Base-by-base conservation (phyloP, 2,888 invertebrate genomes). In the Oscheius sp. region DNA sequence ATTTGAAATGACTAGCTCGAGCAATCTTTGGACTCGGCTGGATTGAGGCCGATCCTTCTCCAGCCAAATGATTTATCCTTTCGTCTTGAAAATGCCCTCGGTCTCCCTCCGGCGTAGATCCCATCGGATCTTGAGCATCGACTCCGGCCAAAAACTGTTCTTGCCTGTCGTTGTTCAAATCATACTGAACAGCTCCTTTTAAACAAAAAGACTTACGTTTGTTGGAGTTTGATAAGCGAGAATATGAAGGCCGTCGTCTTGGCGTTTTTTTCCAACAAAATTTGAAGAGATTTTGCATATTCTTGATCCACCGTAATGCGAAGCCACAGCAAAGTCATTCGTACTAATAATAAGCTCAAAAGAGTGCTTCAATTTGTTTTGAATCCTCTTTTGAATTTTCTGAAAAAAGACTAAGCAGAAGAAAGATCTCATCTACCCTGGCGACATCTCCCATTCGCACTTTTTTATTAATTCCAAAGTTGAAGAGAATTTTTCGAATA, bases 41-140 rank as follows among this genome's bases (percentile, higher is more conserved):
- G 25, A 72, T 52, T 4, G 74, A 65, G 2, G 74, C 48, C 33
- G 48, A 23, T 3, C 69, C 71, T 50, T 76, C 75, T 37, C 76
- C 76, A 29, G 76, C 76, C 15, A 65, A 67, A 29, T 74, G 33
- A 31, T 76, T 71, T 57, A 70, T 63, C 31, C 74, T 69, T 6
- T 71, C 50, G 55, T 74, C 74, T 17, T 67, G 71, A 46, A 74
- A 76, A 37, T 74, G 70, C 8, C 76, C 76, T 37, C 76, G 61
- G n/a, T 63, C 17, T 25, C 67, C 64, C 1, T 63, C 65, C 4
- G 70, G 52, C 0, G 72, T 71, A 31, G 65, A 63, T 31, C 76
- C 76, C 3, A 74, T 29, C 1, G 71, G 69, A 5, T 76, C 76
- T 2, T 72, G 42, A 4, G 76, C 70, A 69, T 76, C 76, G 10